phyloP scores from a whole-genome alignment of 2,113 vertebrate genomes.

The Leptobrachium leishanense region DNA sequence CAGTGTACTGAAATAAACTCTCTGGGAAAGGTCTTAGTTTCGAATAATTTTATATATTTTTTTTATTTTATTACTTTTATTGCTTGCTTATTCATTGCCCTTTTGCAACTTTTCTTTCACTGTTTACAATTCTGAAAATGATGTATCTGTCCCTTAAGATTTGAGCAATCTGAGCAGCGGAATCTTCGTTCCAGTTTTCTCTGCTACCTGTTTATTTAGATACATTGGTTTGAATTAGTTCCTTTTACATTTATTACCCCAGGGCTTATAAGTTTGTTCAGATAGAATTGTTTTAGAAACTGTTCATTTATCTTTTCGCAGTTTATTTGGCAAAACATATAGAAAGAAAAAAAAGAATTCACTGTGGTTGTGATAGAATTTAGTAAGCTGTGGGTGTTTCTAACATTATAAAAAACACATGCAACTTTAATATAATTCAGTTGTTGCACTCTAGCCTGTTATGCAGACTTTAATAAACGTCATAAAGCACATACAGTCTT shows the following conservation, averaged over 20 bases:
- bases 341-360: not conserved
- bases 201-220: conserved; percentile 25
- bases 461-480: not conserved
- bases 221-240: conserved; percentile 18
- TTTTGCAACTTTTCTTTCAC: conserved; percentile 20
- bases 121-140: conserved; percentile 17
- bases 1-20: no score
- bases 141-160: conserved; percentile 30
- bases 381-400: no score
- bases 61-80: not conserved
- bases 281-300: conserved; percentile 18
- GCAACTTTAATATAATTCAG: not conserved
- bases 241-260: conserved; percentile 41
- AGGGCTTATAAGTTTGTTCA: conserved; percentile 24
- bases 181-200: conserved; percentile 26
- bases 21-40: not conserved
- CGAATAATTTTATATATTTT: not conserved
- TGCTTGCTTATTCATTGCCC: conserved; percentile 8
- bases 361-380: not conserved
- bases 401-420: not conserved
- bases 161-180: conserved; percentile 5
- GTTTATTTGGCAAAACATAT: not conserved
- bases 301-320: conserved; percentile 21
- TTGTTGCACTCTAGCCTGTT: not conserved
- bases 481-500: no score